Conservation (phyloP, 1,140 invertebrate species). For the Melanaphis sacchari region DNA sequence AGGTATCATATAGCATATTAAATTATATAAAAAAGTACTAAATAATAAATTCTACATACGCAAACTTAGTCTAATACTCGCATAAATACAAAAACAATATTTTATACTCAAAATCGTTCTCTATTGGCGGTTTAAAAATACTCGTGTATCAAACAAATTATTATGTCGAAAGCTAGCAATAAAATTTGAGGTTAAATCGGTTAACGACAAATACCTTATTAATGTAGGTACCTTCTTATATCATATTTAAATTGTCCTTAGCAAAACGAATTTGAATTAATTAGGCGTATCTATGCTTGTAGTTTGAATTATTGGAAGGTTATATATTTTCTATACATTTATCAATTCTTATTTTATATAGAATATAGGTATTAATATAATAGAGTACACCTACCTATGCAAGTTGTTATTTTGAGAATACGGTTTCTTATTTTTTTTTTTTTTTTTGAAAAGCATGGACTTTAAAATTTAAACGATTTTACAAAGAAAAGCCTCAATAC, state of each 20-base stretch:
- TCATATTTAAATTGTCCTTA: background rate
- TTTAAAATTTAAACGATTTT: background rate
- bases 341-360: background rate
- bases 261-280: constrained; percentile 6
- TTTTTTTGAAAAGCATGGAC: background rate
- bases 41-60: constrained; percentile 1
- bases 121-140: background rate
- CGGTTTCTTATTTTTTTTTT: too few species aligned
- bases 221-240: background rate
- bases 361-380: background rate
- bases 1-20: background rate
- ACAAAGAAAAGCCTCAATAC: background rate
- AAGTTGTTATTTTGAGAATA: background rate
- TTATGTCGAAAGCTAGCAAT: background rate
- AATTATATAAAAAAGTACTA: background rate
- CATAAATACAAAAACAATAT: background rate
- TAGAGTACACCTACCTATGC: background rate
- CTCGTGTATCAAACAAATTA: background rate
- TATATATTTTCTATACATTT: background rate
- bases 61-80: background rate
- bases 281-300: background rate
- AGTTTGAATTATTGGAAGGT: background rate
- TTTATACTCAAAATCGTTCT: background rate
- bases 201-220: background rate
- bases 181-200: background rate